These are phyloP conservation scores for Zosterops japonicus DNA, from an alignment of 2,113 vertebrate genomes.

Conservation along the genomic window DNA sequence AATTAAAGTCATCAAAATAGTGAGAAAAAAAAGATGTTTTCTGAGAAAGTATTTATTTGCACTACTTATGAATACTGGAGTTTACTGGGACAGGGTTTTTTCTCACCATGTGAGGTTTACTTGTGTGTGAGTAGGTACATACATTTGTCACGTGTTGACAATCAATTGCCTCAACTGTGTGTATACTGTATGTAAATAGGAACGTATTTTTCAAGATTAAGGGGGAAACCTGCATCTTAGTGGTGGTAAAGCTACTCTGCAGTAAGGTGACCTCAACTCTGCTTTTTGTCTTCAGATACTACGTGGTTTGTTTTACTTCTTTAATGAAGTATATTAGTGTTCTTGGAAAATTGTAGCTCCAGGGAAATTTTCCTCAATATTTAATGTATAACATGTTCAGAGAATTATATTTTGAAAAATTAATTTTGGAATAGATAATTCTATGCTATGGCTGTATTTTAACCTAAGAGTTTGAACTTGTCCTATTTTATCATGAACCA, in stretches of 20 bases:
- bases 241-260: conserved; percentile 53
- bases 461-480: conserved; percentile 40
- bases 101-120: conserved; percentile 64
- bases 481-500: conserved; percentile 44
- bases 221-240: conserved; percentile 37
- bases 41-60: conserved; percentile 64
- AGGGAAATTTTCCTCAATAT: conserved; percentile 37
- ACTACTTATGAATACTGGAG: conserved; percentile 70
- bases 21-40: conserved; percentile 29
- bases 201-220: conserved; percentile 57
- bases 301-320: conserved; percentile 38
- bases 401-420: conserved; percentile 55
- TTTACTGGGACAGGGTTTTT: conserved; percentile 60
- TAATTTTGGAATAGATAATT: conserved; percentile 56
- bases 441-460: conserved; percentile 52
- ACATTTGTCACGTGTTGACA: conserved; percentile 69
- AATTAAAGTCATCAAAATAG: conserved; percentile 43
- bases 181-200: conserved; percentile 68
- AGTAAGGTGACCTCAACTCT: conserved; percentile 32
- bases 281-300: conserved; percentile 49
- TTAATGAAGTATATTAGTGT: conserved; percentile 42
- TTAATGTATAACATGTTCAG: conserved; percentile 50
- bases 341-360: conserved; percentile 56
- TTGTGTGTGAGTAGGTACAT: conserved; percentile 63
- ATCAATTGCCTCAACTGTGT: conserved; percentile 70